These are phyloP conservation scores for Erebia aethiops DNA, from an alignment of 2,888 invertebrate species.

Conservation along the genomic window DNA sequence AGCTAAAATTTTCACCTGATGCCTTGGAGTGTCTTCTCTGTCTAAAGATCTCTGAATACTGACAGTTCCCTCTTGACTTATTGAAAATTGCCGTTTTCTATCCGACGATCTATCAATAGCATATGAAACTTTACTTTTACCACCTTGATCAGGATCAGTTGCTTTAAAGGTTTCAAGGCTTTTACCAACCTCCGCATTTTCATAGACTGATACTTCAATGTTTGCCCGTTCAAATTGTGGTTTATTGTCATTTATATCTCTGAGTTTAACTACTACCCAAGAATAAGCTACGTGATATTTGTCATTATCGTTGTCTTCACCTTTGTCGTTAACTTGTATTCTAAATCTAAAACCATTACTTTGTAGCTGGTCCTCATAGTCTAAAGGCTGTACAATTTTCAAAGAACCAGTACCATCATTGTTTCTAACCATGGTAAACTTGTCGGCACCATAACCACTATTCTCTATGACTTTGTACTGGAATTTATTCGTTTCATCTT, in stretches of 20 bases:
- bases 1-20: constrained; percentile 97
- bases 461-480: constrained; percentile 97
- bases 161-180: constrained; percentile 97
- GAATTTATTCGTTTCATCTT: constrained; percentile 98
- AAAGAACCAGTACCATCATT: constrained; percentile 97
- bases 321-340: constrained; percentile 97
- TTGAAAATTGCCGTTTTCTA: constrained; percentile 95
- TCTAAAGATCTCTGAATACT: constrained; percentile 96
- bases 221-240: constrained; percentile 97
- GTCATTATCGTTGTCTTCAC: constrained; percentile 97
- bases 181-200: constrained; percentile 95
- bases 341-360: constrained; percentile 97
- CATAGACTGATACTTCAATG: constrained; percentile 95
- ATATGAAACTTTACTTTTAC: constrained; percentile 95
- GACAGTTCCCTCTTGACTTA: constrained; percentile 97
- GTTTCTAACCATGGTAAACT: constrained; percentile 98
- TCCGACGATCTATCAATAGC: constrained; percentile 96
- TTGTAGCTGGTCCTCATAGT: constrained; percentile 97
- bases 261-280: constrained; percentile 95
- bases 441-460: constrained; percentile 97
- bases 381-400: constrained; percentile 97
- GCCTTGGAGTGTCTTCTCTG: constrained; percentile 96
- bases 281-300: constrained; percentile 98
- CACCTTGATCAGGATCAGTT: constrained; percentile 97
- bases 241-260: constrained; percentile 98